These are phyloP conservation scores for Myotis lucifugus DNA, from an alignment of 2,113 vertebrate genomes.

Conservation along the genomic window DNA sequence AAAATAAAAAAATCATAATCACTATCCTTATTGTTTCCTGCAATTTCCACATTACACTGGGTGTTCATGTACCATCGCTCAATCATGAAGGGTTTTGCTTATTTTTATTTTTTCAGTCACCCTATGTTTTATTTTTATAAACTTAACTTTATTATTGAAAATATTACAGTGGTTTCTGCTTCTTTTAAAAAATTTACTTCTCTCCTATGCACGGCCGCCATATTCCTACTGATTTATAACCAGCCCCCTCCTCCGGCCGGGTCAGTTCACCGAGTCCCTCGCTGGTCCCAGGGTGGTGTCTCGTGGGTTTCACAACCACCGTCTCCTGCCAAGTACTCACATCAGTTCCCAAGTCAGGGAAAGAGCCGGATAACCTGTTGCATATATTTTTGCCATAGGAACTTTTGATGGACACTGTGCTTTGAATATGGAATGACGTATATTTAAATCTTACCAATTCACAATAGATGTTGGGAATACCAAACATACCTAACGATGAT, in stretches of 20 bases:
- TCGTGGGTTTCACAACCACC: not conserved
- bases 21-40: too few relatives aligned
- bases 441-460: not conserved
- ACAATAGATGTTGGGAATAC: not conserved
- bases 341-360: slow-evolving; percentile 5
- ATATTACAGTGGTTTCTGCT: too few relatives aligned
- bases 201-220: not conserved
- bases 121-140: too few relatives aligned
- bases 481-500: not conserved
- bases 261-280: not conserved
- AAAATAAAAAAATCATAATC: too few relatives aligned
- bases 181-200: not conserved
- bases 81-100: not conserved
- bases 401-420: not conserved
- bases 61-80: too few relatives aligned
- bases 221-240: not conserved
- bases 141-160: too few relatives aligned
- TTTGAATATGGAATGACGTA: not conserved
- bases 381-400: not conserved
- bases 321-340: not conserved
- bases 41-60: not conserved
- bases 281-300: not conserved
- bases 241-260: not conserved
- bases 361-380: not conserved
- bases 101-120: too few relatives aligned